Percentiles rank a stretch among this genome's conserved stretches.
These are phyloP conservation scores for Platycnemis pennipes DNA, from an alignment of 2,888 invertebrate genomes.

Conservation along the genomic window DNA sequence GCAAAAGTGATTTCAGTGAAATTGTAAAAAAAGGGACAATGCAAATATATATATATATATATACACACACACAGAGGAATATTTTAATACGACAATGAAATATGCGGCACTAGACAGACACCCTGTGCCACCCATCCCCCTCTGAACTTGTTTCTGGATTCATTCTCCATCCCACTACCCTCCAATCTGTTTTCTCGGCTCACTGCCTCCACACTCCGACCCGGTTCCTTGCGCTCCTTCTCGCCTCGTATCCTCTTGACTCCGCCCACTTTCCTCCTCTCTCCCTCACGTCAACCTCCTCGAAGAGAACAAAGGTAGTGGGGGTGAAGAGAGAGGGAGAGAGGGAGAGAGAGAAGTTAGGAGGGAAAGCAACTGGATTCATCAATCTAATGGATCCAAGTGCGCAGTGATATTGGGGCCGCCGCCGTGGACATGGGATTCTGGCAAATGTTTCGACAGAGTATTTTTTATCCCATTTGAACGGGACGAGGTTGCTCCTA, in stretches of 20 bases:
- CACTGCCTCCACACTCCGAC: background rate
- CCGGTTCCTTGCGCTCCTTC: background rate
- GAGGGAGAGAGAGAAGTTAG: background rate
- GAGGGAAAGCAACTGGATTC: conserved; percentile 11
- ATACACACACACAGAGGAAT: background rate
- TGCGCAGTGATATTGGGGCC: background rate
- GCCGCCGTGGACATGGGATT: background rate
- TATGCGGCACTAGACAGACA: background rate
- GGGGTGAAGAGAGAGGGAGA: background rate
- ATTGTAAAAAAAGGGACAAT: background rate
- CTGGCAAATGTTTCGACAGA: background rate
- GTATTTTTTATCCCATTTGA: background rate
- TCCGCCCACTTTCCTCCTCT: background rate
- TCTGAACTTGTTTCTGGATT: background rate
- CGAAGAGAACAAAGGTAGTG: background rate
- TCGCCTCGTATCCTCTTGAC: background rate
- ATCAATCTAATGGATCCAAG: conserved; percentile 62
- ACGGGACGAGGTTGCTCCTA: background rate
- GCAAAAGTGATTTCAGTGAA: background rate
- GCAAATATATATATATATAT: background rate
- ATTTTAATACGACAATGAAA: background rate
- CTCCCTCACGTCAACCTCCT: background rate
- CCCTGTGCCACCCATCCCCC: background rate
- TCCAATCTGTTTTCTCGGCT: background rate
- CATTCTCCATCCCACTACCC: background rate